These are phyloP conservation scores for Pseudois nayaur DNA, from an alignment of 2,113 vertebrate genomes.

Conservation along the genomic window DNA sequence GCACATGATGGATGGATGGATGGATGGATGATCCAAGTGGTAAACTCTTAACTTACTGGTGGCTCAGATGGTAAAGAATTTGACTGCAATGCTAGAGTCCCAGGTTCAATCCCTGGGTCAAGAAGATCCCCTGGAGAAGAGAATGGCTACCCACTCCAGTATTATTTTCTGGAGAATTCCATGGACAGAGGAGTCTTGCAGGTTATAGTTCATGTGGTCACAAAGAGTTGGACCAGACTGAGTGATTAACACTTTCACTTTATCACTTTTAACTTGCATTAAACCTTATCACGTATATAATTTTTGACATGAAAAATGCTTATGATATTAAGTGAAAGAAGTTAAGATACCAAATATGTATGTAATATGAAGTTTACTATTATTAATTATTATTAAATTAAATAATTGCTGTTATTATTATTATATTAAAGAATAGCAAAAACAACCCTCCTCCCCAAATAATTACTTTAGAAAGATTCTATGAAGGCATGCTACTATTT, in stretches of 20 bases:
- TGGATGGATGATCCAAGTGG: neutral
- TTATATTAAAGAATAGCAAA: neutral
- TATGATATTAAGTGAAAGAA: neutral
- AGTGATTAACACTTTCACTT: neutral
- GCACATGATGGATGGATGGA: neutral
- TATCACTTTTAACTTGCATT: neutral
- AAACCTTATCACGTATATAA: neutral
- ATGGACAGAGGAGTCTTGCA: neutral
- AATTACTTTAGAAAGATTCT: neutral
- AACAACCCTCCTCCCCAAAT: neutral
- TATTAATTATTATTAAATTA: neutral
- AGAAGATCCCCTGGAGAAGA: neutral
- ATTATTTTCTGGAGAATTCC: neutral
- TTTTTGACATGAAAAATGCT: neutral
- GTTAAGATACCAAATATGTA: neutral
- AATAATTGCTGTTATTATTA: neutral
- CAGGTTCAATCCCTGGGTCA: neutral
- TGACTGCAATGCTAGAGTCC: neutral
- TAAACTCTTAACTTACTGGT: neutral
- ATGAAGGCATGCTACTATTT: neutral
- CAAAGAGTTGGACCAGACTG: neutral
- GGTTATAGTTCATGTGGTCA: neutral
- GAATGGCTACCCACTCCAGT: neutral
- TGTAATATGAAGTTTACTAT: neutral
- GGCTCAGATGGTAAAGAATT: neutral